Percentiles rank a stretch among this genome's conserved stretches.
phyloP scores from a whole-genome alignment of 2,797 vertebrate genomes.

The Salarias fasciatus region DNA sequence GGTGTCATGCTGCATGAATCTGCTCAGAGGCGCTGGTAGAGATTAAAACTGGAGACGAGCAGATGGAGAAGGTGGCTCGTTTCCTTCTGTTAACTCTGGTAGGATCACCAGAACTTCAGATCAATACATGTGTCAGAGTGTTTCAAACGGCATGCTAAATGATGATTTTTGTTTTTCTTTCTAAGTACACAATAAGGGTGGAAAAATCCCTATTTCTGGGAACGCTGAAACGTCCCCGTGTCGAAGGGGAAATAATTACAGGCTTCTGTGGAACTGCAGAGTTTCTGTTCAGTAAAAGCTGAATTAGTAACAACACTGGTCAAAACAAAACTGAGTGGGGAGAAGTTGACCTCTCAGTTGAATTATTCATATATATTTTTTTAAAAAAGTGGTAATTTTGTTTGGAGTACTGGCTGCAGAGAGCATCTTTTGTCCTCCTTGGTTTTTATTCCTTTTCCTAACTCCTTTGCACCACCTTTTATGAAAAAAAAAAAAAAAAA shows the following conservation, averaged over 20 bases:
- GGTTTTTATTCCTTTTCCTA: too few relatives aligned
- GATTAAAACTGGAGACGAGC: conserved; percentile 31
- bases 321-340: conserved; percentile 1
- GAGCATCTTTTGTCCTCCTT: too few relatives aligned
- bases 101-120: background rate
- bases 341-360: too few relatives aligned
- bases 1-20: conserved; percentile 16
- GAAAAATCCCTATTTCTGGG: background rate
- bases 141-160: conserved; percentile 6
- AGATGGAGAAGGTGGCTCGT: conserved; percentile 28
- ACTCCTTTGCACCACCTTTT: too few relatives aligned
- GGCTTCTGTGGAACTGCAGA: conserved; percentile 26
- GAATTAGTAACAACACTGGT: conserved; percentile 8
- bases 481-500: too few relatives aligned
- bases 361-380: too few relatives aligned
- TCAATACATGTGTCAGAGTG: background rate
- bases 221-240: conserved; percentile 18
- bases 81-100: conserved; percentile 9
- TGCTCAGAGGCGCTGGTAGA: conserved; percentile 11
- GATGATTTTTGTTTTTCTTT: conserved; percentile 5
- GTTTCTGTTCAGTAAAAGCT: conserved; percentile 28
- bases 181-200: background rate
- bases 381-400: too few relatives aligned
- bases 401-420: too few relatives aligned
- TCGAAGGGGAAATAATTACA: too few relatives aligned